Conservation (phyloP, 2,888 invertebrate genomes). For the Clanis bilineata region DNA sequence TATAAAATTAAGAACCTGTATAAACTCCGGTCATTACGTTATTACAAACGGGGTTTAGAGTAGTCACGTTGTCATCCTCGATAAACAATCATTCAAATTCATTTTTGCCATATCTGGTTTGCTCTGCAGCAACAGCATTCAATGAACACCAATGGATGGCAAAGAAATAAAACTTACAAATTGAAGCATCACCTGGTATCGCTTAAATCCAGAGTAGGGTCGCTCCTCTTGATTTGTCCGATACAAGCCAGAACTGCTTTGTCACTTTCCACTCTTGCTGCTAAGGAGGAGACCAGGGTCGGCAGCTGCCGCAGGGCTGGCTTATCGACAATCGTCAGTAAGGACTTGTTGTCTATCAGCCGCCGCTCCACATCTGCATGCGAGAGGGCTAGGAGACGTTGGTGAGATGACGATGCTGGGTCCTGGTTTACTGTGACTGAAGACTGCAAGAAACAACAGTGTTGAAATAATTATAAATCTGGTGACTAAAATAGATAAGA, state of each 20-base stretch:
- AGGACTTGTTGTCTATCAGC: slow-evolving; percentile 94
- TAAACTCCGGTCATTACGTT: neutral
- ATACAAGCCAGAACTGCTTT: slow-evolving; percentile 91
- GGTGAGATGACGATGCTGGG: slow-evolving; percentile 94
- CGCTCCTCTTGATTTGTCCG: slow-evolving; percentile 85
- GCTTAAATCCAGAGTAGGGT: slow-evolving; percentile 82
- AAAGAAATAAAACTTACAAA: neutral
- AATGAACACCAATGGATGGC: too few relatives aligned
- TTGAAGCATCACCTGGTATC: slow-evolving; percentile 77
- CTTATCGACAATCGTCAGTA: slow-evolving; percentile 92
- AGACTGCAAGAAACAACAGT: slow-evolving; percentile 46
- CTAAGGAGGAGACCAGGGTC: slow-evolving; percentile 85
- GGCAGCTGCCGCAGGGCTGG: slow-evolving; percentile 89
- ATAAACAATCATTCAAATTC: too few relatives aligned
- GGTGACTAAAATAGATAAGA: neutral
- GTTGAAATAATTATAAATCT: neutral
- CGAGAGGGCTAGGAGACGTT: slow-evolving; percentile 91
- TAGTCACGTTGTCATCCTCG: too few relatives aligned
- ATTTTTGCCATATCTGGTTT: too few relatives aligned
- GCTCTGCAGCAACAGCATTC: too few relatives aligned
- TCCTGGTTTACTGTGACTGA: slow-evolving; percentile 84
- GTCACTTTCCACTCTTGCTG: slow-evolving; percentile 93
- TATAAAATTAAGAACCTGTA: neutral
- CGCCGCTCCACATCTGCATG: slow-evolving; percentile 94
- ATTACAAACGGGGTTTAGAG: neutral